phyloP scores from a whole-genome alignment of 2,113 vertebrate genomes.

The Dromas ardeola region DNA sequence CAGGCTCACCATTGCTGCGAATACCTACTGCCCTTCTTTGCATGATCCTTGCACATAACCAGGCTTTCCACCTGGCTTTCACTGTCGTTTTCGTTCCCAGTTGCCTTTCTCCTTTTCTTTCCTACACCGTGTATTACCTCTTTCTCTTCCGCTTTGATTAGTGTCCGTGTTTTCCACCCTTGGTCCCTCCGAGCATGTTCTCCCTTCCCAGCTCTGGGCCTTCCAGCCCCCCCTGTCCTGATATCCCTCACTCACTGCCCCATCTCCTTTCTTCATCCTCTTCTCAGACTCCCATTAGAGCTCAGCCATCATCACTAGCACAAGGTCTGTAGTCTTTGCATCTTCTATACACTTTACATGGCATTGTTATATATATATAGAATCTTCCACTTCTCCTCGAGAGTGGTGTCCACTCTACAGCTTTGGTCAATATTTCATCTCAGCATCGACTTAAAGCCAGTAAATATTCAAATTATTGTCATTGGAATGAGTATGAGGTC shows the following conservation, averaged over 20 bases:
- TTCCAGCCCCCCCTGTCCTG: background rate
- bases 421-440: background rate
- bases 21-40: background rate
- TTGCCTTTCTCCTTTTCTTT: background rate
- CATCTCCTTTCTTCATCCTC: background rate
- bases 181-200: background rate
- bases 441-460: background rate
- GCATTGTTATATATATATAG: fast-evolving
- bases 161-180: background rate
- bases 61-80: background rate
- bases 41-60: fast-evolving
- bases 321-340: background rate
- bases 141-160: background rate
- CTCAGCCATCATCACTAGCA: background rate
- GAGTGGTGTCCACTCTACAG: background rate
- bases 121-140: background rate
- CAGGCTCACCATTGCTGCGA: background rate
- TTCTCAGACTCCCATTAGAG: background rate
- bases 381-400: background rate
- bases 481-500: background rate
- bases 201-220: background rate
- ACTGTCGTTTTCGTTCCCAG: background rate
- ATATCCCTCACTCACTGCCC: background rate
- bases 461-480: background rate
- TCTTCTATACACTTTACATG: background rate